Conservation (phyloP, 2,797 vertebrate species). For the Hypotaenidia philippensis region DNA sequence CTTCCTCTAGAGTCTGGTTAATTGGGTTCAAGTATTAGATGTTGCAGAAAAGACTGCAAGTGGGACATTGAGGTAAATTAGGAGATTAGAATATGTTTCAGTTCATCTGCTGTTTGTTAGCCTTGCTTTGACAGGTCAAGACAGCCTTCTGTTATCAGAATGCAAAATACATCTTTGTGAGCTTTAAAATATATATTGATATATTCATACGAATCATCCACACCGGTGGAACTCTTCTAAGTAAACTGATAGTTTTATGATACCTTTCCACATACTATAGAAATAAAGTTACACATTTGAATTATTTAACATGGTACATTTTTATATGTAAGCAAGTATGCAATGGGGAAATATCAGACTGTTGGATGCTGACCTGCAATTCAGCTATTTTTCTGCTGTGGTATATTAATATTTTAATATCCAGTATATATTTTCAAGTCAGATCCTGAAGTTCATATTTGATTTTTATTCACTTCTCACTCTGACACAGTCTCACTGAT, state of each 20-base stretch:
- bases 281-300: conserved; percentile 23
- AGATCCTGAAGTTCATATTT: background rate
- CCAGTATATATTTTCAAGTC: conserved; percentile 36
- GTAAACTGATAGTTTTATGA: conserved; percentile 11
- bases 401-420: conserved; percentile 59
- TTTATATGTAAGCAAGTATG: conserved; percentile 13
- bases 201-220: conserved; percentile 34
- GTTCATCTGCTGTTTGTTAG: conserved; percentile 62
- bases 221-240: background rate
- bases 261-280: background rate
- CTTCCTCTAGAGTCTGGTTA: conserved; percentile 31
- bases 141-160: conserved; percentile 20
- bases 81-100: conserved; percentile 38
- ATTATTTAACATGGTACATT: conserved; percentile 50
- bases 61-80: conserved; percentile 21
- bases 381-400: conserved; percentile 38
- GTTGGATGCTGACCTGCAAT: conserved; percentile 28
- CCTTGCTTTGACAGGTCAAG: background rate
- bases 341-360: conserved; percentile 11
- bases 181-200: conserved; percentile 23
- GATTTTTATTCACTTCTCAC: conserved; percentile 41
- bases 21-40: conserved; percentile 53
- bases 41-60: conserved; percentile 43
- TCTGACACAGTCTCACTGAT: background rate
- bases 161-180: conserved; percentile 24